Evolutionary conservation across 30 jellyfish, hydroid and myxozoan species (phyloP), one percentile per base, ranked within the genome.

Genomic region (Euphysa ruthae): DNA sequence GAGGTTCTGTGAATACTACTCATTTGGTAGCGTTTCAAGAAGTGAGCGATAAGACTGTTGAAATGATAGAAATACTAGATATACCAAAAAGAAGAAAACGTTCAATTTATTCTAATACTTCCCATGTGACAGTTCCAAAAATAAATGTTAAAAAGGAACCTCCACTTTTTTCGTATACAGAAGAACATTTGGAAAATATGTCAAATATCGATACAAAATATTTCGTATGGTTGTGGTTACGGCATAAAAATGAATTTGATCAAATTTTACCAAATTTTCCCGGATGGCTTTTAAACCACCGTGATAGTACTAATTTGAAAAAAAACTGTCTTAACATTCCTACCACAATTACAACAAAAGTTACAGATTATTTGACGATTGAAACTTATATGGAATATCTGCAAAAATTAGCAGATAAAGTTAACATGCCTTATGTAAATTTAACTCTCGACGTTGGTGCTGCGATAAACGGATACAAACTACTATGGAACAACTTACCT

Each of bases 291-390:
- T 38, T 38, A 51, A 19, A 19, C 13, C 21, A 8, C 7, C 24
- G 12, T 19, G 25, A 51, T 7, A 19, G 10, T 12, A 51, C 26
- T 24, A 18, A 35, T 4, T 12, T 70, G 16, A 7, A 8, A 27
- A n/a, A 55, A 70, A 24, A 55, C 81, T 5, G 51, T 31, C 15
- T 25, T 22, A 66, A 52, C 66, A 8, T 70, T 22, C 80, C 81
- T 70, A 8, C 80, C 82, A 6, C 82, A 15, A 70, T 70, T n/a
- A 55, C 28, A 4, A 32, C 81, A 6, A 62, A 74, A 55, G 83
- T 74, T 35, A 74, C 76, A 4, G 75, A 74, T 15, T 74, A 60
- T 64, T 28, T 7, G 21, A 70, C 82, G 28, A 54, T 55, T 21
- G 10, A 55, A 28, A 25, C 26, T 26, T 70, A 70, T 31, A 15